Evolutionary conservation across 2,113 vertebrate genomes (phyloP).

Genomic region (Micronycteris hirsuta): DNA sequence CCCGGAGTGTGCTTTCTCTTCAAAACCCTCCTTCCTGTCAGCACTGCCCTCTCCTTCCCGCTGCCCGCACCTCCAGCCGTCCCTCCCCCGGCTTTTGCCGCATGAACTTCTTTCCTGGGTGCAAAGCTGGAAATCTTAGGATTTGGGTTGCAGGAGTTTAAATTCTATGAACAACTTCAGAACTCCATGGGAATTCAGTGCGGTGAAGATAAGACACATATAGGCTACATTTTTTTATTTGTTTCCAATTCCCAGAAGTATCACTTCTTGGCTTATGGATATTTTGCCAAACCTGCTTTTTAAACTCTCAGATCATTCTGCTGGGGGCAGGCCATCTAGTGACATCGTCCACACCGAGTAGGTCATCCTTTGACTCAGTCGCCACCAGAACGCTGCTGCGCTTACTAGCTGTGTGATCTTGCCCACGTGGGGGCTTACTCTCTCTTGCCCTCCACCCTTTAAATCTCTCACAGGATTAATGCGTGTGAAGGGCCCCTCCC

Average conservation of each 20-base stretch:
- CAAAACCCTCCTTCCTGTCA: too few species aligned
- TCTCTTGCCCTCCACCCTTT: background rate
- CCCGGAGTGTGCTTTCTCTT: background rate
- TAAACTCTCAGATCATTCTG: background rate
- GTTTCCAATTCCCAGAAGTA: background rate
- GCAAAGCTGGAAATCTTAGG: background rate
- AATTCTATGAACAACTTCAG: background rate
- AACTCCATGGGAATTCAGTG: background rate
- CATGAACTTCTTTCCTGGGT: background rate
- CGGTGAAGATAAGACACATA: background rate
- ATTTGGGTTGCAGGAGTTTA: background rate
- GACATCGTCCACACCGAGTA: rapidly evolving
- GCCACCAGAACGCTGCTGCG: background rate
- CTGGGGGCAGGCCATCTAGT: background rate
- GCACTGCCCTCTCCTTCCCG: background rate
- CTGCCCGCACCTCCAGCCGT: background rate
- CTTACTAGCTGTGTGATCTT: background rate
- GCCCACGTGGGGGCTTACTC: rapidly evolving
- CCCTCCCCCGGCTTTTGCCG: background rate
- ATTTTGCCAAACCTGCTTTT: background rate
- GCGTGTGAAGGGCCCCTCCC: rapidly evolving
- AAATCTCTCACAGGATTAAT: too few species aligned
- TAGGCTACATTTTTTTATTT: background rate
- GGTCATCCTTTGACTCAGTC: background rate
- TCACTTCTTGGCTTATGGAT: background rate